These are phyloP conservation scores for Tethea ocularis DNA, from an alignment of 2,888 invertebrate species.

Conservation along the genomic window DNA sequence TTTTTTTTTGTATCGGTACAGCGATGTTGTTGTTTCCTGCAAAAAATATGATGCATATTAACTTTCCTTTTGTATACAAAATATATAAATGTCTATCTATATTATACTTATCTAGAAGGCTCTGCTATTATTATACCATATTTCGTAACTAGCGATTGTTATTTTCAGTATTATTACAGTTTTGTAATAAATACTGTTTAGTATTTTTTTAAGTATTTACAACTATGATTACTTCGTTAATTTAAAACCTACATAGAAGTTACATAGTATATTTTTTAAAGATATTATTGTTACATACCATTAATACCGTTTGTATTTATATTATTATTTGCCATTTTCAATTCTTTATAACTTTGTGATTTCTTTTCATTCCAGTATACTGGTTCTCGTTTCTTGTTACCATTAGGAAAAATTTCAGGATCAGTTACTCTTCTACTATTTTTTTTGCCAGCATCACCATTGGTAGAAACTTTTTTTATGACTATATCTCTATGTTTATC, in stretches of 20 bases:
- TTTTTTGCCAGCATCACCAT: constrained; percentile 33
- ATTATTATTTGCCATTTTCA: constrained; percentile 38
- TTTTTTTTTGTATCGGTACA: constrained; percentile 33
- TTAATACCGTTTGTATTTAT: constrained; percentile 55
- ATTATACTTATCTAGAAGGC: too few relatives aligned
- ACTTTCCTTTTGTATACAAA: neutral
- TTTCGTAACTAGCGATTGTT: too few relatives aligned
- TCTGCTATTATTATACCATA: too few relatives aligned
- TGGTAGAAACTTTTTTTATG: constrained; percentile 54
- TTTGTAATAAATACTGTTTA: too few relatives aligned
- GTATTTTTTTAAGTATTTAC: too few relatives aligned
- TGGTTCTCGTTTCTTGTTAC: constrained; percentile 33
- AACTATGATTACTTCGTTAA: too few relatives aligned
- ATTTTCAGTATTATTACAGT: too few relatives aligned
- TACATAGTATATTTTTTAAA: neutral
- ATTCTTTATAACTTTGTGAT: constrained; percentile 52
- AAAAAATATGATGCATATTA: constrained; percentile 29
- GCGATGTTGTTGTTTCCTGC: constrained; percentile 35
- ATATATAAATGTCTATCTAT: too few relatives aligned
- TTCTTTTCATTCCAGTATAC: constrained; percentile 32
- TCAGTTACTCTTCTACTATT: constrained; percentile 38
- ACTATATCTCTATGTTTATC: constrained; percentile 57
- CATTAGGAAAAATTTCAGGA: constrained; percentile 31
- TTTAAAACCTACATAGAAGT: neutral
- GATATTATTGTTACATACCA: constrained; percentile 41